A percentile compares a stretch with the other conserved stretches of the same genome.
phyloP scores from a whole-genome alignment of 2,113 vertebrate species.

The Gopherus flavomarginatus region DNA sequence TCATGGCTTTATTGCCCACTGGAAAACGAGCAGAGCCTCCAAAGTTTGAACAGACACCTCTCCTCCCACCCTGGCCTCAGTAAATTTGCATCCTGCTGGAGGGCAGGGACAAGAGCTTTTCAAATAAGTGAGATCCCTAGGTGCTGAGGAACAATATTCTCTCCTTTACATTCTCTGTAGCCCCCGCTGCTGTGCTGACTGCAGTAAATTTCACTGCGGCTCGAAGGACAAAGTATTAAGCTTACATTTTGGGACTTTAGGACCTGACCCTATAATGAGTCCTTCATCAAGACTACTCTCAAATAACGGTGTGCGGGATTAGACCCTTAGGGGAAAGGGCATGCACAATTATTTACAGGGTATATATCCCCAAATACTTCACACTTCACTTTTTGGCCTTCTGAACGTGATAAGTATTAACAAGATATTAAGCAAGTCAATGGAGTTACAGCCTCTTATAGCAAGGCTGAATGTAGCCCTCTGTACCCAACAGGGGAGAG shows the following conservation, averaged over 20 bases:
- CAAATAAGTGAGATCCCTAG: background rate
- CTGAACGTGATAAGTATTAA: background rate
- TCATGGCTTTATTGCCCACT: background rate
- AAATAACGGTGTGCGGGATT: background rate
- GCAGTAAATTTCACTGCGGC: background rate
- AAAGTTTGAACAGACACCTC: background rate
- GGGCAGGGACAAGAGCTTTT: background rate
- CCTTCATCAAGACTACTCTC: background rate
- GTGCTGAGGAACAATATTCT: background rate
- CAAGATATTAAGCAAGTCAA: background rate
- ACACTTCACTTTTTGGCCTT: background rate
- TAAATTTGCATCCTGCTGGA: background rate
- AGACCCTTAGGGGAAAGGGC: background rate
- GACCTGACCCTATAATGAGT: background rate
- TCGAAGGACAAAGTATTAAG: fast-evolving
- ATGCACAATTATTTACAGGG: background rate
- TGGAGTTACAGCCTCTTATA: conserved; percentile 13
- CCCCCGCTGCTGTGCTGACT: background rate
- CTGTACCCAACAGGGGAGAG: background rate
- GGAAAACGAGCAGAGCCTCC: background rate
- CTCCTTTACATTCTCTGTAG: fast-evolving
- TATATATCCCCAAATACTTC: background rate
- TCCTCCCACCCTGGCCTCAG: background rate
- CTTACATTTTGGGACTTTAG: background rate
- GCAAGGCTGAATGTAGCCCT: conserved; percentile 11